Evolutionary conservation across 2,113 vertebrate genomes (phyloP), one percentile per base, ranked within the genome.

Genomic region (Onychostoma macrolepis): DNA sequence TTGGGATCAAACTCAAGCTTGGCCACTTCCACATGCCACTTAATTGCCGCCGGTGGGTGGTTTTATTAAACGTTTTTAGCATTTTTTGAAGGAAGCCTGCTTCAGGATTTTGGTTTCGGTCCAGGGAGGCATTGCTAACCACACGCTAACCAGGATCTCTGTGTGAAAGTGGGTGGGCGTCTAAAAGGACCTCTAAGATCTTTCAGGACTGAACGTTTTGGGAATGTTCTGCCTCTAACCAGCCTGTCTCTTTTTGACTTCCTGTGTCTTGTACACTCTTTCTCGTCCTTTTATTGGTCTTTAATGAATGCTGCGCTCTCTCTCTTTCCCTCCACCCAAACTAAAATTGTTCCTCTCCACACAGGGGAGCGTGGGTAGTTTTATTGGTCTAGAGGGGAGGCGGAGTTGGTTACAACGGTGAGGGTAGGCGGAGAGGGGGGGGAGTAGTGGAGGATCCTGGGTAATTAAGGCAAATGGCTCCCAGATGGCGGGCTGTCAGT

Each of bases 391-490:
- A 83, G 90, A 91, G 89, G 90, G 91, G 90, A 90, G 93, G 90
- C 89, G 91, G 91, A 87, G 87, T 86, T 88, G 91, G 88, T 91
- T 90, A 78, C 84, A 65, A 89, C 77, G 85, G 88, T 86, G 56
- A 85, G 88, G 83, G 74, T 79, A 74, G 67, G 80, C 67, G 80
- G 88, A 89, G 72, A 28, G 33, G 87, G 87, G 79, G 85, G 86
- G 88, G 91, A 38, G 86, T 56, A 86, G 72, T 87, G 90, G 90
- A 87, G 91, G 92, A 92, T 92, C 94, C 93, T 92, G 93, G 94
- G 94, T 95, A 95, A 96, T 95, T 94, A 96, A 94, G 92, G 91
- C 90, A 94, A 95, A 96, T 96, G 93, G 94, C 93, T 96, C 93
- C 94, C 95, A 96, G 94, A 96, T 96, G 95, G 91, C 61, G 87